Conservation (phyloP, 1,140 invertebrate species). For the Tribolium castaneum region DNA sequence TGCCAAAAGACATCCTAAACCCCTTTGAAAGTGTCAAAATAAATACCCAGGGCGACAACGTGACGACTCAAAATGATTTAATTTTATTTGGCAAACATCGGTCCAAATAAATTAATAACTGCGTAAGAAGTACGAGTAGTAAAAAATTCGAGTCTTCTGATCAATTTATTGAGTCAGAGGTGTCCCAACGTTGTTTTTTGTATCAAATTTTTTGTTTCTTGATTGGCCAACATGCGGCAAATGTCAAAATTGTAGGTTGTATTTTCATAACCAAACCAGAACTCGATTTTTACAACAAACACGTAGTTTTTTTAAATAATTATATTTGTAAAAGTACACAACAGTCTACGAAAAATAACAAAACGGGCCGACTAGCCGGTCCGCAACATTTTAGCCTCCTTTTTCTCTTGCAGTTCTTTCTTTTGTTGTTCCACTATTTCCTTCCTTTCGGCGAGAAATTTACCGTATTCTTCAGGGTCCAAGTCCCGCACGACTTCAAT, state of each 20-base stretch:
- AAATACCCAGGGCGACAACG: neutral
- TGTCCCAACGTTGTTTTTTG: no score
- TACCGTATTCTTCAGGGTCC: slow-evolving; percentile 82
- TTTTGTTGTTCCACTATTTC: slow-evolving; percentile 79
- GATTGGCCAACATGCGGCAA: no score
- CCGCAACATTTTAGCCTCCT: slow-evolving; percentile 93
- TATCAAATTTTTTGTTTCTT: no score
- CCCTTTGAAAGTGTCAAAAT: neutral
- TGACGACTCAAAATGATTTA: no score
- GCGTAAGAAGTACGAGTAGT: no score
- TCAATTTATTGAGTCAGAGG: no score
- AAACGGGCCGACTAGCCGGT: slow-evolving; percentile 67
- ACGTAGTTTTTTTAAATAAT: neutral
- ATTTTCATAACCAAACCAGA: neutral
- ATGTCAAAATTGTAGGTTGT: neutral
- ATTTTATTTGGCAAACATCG: no score
- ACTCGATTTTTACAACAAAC: no score
- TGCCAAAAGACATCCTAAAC: slow-evolving; percentile 24
- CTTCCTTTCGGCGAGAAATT: slow-evolving; percentile 86
- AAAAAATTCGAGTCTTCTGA: no score
- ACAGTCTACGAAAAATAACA: neutral
- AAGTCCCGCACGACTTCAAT: slow-evolving; percentile 88
- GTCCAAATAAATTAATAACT: no score
- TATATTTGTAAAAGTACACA: neutral
- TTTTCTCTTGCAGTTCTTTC: slow-evolving; percentile 83